These are phyloP conservation scores for Callionymus lyra DNA, from an alignment of 2,113 vertebrate genomes.

Conservation along the genomic window DNA sequence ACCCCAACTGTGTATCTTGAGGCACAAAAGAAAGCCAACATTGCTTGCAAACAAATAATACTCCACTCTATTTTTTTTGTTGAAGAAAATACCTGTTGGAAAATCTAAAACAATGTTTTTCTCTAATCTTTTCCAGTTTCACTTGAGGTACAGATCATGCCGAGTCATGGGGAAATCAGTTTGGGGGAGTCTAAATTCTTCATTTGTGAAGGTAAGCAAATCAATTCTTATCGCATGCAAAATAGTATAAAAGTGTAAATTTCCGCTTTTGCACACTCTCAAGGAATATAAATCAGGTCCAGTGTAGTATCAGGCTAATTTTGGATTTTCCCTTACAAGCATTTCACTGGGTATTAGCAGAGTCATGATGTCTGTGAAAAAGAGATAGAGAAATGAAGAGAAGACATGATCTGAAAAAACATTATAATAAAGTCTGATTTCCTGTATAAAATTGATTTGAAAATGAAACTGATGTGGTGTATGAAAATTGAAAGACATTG, in stretches of 20 bases:
- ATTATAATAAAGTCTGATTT: too few species aligned
- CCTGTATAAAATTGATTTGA: too few species aligned
- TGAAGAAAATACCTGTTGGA: neutral
- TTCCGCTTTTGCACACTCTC: too few species aligned
- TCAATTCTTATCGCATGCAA: neutral
- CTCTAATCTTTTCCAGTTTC: slow-evolving; percentile 66
- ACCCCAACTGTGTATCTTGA: too few species aligned
- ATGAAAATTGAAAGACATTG: too few species aligned
- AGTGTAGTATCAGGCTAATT: neutral
- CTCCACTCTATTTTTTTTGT: too few species aligned
- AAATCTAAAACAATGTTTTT: slow-evolving; percentile 6
- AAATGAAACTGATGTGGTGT: too few species aligned
- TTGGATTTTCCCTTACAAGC: neutral
- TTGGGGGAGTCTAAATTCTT: slow-evolving; percentile 98
- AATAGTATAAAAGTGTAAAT: too few species aligned
- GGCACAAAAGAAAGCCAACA: too few species aligned
- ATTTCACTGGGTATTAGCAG: neutral
- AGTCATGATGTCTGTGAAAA: neutral
- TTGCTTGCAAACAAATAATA: too few species aligned
- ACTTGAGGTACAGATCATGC: slow-evolving; percentile 89
- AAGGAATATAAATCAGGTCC: too few species aligned
- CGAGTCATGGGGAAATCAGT: slow-evolving; percentile 89
- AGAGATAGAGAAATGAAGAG: neutral
- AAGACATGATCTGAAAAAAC: neutral
- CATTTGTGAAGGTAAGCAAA: slow-evolving; percentile 82